Percentiles rank a stretch among this genome's conserved stretches.
Conservation (phyloP, 2,113 vertebrate species). For the Verasper variegatus region DNA sequence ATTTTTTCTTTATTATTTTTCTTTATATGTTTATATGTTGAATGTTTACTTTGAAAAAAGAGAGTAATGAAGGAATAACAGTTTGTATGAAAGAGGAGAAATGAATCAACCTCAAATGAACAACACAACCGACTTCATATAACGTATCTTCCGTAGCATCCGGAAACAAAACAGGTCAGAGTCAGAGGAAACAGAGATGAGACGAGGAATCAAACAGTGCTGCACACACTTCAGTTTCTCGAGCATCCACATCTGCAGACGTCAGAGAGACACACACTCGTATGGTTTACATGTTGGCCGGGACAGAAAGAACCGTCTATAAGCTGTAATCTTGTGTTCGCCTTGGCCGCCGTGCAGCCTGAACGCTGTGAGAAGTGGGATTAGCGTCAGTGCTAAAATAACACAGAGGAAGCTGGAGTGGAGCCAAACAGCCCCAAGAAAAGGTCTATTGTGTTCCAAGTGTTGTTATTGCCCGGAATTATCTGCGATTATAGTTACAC, state of each 20-base stretch:
- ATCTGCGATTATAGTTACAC: conserved; percentile 68
- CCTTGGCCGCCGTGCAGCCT: conserved; percentile 17
- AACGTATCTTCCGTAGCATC: no score
- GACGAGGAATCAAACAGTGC: no score
- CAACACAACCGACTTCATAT: no score
- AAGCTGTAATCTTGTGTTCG: conserved; percentile 55
- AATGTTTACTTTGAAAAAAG: no score
- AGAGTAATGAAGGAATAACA: no score
- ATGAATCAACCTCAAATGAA: no score
- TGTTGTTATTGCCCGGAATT: conserved; percentile 72
- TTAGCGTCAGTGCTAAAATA: conserved; percentile 71
- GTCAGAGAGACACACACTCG: neutral
- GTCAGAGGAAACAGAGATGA: no score
- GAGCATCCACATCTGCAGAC: neutral
- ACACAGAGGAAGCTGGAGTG: conserved; percentile 58
- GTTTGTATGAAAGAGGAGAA: no score
- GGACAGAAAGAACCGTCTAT: conserved; percentile 12
- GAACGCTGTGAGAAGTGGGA: conserved; percentile 53
- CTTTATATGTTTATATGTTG: no score
- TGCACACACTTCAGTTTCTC: no score
- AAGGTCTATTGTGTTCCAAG: conserved; percentile 72
- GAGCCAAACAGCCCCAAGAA: conserved; percentile 69
- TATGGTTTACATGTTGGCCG: conserved; percentile 11
- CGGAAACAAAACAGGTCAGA: no score
- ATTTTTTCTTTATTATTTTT: no score